These are phyloP conservation scores for Acanthornis magna DNA, from an alignment of 2,797 vertebrate genomes.

Conservation along the genomic window DNA sequence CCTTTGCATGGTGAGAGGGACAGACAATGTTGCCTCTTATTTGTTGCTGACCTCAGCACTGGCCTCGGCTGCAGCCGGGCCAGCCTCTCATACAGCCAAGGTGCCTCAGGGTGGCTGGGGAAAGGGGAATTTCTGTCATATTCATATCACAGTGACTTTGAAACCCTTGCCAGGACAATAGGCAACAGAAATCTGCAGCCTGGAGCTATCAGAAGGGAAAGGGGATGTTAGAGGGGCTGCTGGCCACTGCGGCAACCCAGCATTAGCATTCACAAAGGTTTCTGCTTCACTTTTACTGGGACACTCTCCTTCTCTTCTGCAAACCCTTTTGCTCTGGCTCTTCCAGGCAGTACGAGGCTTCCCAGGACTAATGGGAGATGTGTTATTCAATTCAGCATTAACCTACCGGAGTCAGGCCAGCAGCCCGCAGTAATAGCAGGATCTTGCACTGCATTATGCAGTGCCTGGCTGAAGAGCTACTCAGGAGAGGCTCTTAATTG, in stretches of 20 bases:
- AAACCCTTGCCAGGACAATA: slow-evolving; percentile 73
- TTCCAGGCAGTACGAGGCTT: slow-evolving; percentile 15
- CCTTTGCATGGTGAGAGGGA: slow-evolving; percentile 56
- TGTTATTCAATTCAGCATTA: slow-evolving; percentile 50
- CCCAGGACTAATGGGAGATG: slow-evolving; percentile 9
- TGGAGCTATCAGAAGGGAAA: slow-evolving; percentile 54
- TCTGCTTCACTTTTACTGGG: slow-evolving; percentile 47
- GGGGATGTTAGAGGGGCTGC: slow-evolving; percentile 19
- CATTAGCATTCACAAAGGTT: slow-evolving; percentile 31
- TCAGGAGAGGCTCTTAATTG: slow-evolving; percentile 60
- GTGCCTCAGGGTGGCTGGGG: slow-evolving; percentile 74
- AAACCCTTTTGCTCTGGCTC: neutral
- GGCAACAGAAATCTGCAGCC: slow-evolving; percentile 73
- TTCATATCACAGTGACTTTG: slow-evolving; percentile 74
- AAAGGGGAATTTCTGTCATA: slow-evolving; percentile 70
- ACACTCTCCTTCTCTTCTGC: slow-evolving; percentile 1
- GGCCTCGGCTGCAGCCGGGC: slow-evolving; percentile 65
- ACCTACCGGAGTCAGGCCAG: slow-evolving; percentile 1
- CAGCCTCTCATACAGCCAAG: slow-evolving; percentile 70
- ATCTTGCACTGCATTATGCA: slow-evolving; percentile 6
- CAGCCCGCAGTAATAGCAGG: slow-evolving; percentile 1
- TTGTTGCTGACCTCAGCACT: slow-evolving; percentile 77
- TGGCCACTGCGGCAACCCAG: neutral
- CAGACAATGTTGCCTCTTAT: slow-evolving; percentile 79
- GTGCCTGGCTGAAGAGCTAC: slow-evolving; percentile 55